Evolutionary conservation across 1,140 invertebrate genomes (phyloP).

Genomic region (Phenacoccus solenopsis): DNA sequence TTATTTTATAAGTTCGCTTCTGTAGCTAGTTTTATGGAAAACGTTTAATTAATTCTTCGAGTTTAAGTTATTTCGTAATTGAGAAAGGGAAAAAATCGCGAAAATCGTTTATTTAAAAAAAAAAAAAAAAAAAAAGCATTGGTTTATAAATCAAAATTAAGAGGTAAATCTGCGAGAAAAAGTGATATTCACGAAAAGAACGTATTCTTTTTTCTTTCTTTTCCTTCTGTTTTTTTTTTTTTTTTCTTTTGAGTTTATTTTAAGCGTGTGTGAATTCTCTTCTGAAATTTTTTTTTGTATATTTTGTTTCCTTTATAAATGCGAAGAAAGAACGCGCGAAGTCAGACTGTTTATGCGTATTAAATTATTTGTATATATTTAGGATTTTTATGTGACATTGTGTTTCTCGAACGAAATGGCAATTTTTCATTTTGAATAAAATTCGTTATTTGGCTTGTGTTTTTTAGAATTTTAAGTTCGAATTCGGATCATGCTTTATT

Average conservation of each 20-base stretch:
- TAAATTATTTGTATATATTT: constrained; percentile 10
- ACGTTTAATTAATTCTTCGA: neutral
- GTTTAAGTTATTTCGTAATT: neutral
- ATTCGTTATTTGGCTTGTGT: neutral
- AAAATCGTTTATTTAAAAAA: no score
- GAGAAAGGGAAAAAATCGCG: neutral
- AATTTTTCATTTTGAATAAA: neutral
- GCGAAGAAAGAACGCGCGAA: constrained; percentile 4
- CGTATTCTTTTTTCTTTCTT: neutral
- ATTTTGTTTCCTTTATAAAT: neutral
- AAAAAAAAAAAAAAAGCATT: no score
- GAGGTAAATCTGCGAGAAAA: neutral
- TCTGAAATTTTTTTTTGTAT: neutral
- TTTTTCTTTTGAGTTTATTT: neutral
- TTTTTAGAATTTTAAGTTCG: constrained; percentile 1
- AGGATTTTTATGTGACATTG: neutral
- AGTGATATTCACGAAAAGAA: constrained; percentile 2
- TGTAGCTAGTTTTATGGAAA: constrained; percentile 11
- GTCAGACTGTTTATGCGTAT: constrained; percentile 9
- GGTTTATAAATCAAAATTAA: neutral
- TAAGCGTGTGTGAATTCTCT: neutral
- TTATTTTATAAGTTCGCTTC: constrained; percentile 13
- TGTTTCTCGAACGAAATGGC: neutral
- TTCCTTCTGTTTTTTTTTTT: neutral
- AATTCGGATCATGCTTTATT: constrained; percentile 2